Conservation (phyloP, 2,113 vertebrate genomes). For the Leptocoma aspasia region DNA sequence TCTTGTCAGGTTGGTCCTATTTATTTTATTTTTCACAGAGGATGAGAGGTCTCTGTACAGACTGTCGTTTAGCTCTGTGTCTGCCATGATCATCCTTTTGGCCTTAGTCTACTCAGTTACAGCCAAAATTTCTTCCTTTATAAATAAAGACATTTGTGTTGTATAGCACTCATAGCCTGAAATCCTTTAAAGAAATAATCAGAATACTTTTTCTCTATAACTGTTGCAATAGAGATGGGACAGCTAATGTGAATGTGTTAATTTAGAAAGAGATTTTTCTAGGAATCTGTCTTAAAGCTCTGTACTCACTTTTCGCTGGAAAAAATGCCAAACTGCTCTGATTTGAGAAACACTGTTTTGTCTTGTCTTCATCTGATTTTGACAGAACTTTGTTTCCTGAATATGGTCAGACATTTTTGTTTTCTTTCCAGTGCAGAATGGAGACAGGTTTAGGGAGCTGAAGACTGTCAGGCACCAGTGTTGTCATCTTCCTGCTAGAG, state of each 20-base stretch:
- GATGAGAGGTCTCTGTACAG: neutral
- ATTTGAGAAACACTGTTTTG: neutral
- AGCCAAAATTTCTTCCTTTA: neutral
- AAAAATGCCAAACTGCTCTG: neutral
- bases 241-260: neutral
- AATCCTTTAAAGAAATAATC: neutral
- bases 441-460: neutral
- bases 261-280: neutral
- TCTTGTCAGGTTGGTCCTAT: slow-evolving; percentile 50
- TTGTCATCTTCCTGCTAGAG: neutral
- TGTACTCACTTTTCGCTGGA: neutral
- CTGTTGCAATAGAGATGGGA: neutral
- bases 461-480: neutral
- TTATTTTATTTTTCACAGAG: neutral
- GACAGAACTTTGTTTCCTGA: neutral
- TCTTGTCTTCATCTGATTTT: neutral
- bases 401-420: neutral
- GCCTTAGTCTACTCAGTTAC: neutral
- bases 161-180: neutral
- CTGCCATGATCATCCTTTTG: neutral
- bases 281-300: neutral
- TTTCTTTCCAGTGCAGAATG: neutral
- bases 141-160: neutral
- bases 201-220: neutral
- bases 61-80: neutral